Base-by-base conservation (phyloP, 2,113 vertebrate genomes). In the Spea bombifrons region DNA sequence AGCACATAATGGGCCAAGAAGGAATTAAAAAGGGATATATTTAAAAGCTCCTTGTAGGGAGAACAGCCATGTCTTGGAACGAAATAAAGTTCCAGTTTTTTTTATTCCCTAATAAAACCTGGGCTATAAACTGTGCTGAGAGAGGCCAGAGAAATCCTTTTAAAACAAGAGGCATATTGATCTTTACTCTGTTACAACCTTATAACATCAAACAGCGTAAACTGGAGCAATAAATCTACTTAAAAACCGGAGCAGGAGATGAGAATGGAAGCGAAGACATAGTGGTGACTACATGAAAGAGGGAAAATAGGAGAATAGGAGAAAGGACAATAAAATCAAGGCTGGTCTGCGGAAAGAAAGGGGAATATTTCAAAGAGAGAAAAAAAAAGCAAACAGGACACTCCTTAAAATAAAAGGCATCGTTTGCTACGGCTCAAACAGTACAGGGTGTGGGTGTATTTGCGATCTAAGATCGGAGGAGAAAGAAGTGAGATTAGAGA, bases 361-460 rank as follows among this genome's bases (percentile, higher is more conserved):
- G 65, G 13, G 12, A 61, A 76, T 15, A 59, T 12, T 17, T 46
- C 52, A 70, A 70, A 75, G 74, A 15, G 17, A 45, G 45, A 64
- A 5, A 61, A 46, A 17, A 17, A 76, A 64, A 5, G 68, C 76
- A 70, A 70, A 78, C 76, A 78, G 17, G 70, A 68, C 67, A 77
- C 75, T 77, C 75, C 75, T 63, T 61, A 52, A 47, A 15, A 76
- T 69, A 9, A 76, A 63, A 71, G 45, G 44, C 53, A 30, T 45
- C 9, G 12, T 10, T 55, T 69, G n/a, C 13, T 43, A 66, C 9
- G n/a, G 44, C 64, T 70, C 75, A 77, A 47, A 77, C 65, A 76
- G 47, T 43, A 48, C 55, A 50, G 75, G 75, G 66, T 50, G 67
- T 77, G 75, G 30, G 30, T 48, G 49, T 48, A 9, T 4, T n/a